These are phyloP conservation scores for Calliphora vicina DNA, from an alignment of 1,140 invertebrate genomes.

Conservation along the genomic window DNA sequence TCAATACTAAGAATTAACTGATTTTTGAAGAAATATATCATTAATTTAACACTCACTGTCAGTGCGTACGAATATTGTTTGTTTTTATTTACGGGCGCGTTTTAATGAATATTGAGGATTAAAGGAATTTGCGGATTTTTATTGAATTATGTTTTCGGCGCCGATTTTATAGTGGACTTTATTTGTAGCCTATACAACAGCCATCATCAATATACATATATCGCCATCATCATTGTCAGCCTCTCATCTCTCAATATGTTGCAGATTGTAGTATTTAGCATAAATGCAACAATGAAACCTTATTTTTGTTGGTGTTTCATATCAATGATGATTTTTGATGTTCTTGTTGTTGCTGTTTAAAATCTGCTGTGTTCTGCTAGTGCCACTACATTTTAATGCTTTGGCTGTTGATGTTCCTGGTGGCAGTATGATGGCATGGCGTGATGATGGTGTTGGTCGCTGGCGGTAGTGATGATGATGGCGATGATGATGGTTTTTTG, in stretches of 20 bases:
- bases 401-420: not conserved
- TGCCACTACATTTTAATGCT: not conserved
- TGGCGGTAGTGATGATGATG: slow-evolving; percentile 21
- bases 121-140: slow-evolving; percentile 63
- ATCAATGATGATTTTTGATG: slow-evolving; percentile 26
- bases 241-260: no score
- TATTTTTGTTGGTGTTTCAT: not conserved
- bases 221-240: not conserved
- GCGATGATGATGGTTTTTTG: slow-evolving; percentile 19
- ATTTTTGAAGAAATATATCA: no score
- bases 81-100: slow-evolving; percentile 49
- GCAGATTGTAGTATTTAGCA: not conserved
- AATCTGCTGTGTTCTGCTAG: not conserved
- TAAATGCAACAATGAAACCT: not conserved
- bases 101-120: slow-evolving; percentile 64
- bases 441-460: not conserved
- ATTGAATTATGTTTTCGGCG: slow-evolving; percentile 61
- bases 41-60: slow-evolving; percentile 10
- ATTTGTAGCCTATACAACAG: not conserved
- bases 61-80: slow-evolving; percentile 1
- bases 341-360: no score
- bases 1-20: no score
- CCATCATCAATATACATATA: not conserved
- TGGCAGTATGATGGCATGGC: slow-evolving; percentile 11
- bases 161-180: not conserved